phyloP scores from a whole-genome alignment of 2,888 invertebrate species.

The Isoperla grammatica region DNA sequence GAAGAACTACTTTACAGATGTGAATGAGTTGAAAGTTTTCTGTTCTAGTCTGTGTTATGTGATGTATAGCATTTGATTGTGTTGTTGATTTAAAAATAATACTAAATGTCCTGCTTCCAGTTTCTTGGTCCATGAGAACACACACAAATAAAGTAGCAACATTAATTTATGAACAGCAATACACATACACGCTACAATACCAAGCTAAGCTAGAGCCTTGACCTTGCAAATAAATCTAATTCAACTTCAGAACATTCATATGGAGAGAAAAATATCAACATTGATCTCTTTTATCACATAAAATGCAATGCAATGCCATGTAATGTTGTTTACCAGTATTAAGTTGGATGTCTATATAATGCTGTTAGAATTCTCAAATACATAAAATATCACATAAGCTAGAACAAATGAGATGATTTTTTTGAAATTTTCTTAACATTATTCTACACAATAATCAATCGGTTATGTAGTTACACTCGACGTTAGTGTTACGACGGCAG shows the following conservation, averaged over 20 bases:
- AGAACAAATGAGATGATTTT: not conserved
- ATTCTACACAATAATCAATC: constrained; percentile 9
- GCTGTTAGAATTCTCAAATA: not conserved
- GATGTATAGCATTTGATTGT: not conserved
- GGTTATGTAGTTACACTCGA: constrained; percentile 10
- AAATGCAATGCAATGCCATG: constrained; percentile 4
- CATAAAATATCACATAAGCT: constrained; percentile 3
- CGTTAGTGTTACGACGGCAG: constrained; percentile 14
- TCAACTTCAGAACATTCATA: constrained; percentile 2
- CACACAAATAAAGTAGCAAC: constrained; percentile 10
- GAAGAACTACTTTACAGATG: not conserved
- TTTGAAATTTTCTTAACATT: not conserved
- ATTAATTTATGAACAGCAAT: constrained; percentile 19
- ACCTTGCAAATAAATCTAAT: not conserved
- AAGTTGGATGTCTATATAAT: not conserved
- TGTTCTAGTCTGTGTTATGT: not conserved
- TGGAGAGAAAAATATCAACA: constrained; percentile 21
- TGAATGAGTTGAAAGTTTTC: constrained; percentile 6
- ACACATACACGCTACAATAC: constrained; percentile 23
- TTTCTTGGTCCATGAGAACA: constrained; percentile 21
- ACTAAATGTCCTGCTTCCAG: constrained; percentile 19
- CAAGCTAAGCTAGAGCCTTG: not conserved
- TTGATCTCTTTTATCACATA: constrained; percentile 1
- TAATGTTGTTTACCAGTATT: not conserved
- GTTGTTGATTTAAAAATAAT: not conserved